Conservation (phyloP, 2,797 vertebrate genomes). For the Eulemur albifrons region DNA sequence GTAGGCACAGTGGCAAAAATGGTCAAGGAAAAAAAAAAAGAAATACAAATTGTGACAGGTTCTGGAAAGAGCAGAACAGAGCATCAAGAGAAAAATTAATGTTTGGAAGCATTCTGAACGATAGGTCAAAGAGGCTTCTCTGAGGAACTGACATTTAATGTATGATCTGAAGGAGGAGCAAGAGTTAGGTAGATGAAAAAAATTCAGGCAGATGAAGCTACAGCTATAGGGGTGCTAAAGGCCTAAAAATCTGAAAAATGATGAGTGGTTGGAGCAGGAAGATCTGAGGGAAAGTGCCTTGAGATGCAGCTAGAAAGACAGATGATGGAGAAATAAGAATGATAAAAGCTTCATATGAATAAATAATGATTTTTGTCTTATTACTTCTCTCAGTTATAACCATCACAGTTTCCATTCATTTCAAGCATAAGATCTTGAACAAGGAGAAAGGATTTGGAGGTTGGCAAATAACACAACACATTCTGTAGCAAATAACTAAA, state of each 20-base stretch:
- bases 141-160: not conserved
- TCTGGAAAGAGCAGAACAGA: not conserved
- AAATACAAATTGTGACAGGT: not conserved
- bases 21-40: not conserved
- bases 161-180: not conserved
- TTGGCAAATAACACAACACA: not conserved
- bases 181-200: not conserved
- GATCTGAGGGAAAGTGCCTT: not conserved
- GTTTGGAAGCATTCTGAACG: not conserved
- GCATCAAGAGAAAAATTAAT: not conserved
- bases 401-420: not conserved
- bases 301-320: not conserved
- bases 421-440: not conserved
- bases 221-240: not conserved
- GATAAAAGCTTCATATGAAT: not conserved
- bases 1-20: not conserved
- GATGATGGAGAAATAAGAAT: not conserved
- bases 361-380: not conserved
- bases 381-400: not conserved
- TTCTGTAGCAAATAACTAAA: not conserved
- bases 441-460: not conserved
- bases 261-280: not conserved
- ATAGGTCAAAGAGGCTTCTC: not conserved
- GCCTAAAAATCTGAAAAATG: not conserved
- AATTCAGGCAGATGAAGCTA: not conserved